phyloP scores from a whole-genome alignment of 2,888 invertebrate genomes.

The Acrobasis suavella region DNA sequence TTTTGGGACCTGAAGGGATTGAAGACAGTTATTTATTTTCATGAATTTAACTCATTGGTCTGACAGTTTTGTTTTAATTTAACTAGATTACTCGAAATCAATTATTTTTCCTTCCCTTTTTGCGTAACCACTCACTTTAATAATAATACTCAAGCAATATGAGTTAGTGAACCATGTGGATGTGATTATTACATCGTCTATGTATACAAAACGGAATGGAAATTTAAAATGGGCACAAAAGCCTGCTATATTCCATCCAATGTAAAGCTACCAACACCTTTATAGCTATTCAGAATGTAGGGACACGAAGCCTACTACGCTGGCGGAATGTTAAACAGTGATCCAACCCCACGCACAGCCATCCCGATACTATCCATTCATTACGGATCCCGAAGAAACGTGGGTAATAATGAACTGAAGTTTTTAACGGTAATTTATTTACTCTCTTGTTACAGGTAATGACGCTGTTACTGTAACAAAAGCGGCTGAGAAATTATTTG shows the following conservation, averaged over 20 bases:
- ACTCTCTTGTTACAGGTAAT: constrained; percentile 22
- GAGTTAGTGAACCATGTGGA: too few species aligned
- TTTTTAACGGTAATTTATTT: constrained; percentile 7
- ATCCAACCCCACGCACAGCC: constrained; percentile 46
- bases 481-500: background rate
- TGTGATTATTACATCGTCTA: background rate
- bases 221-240: background rate
- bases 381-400: constrained; percentile 14
- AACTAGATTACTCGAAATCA: too few species aligned
- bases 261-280: constrained; percentile 12
- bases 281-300: constrained; percentile 32
- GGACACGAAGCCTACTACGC: constrained; percentile 48
- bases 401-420: constrained; percentile 18
- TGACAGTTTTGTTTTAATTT: too few species aligned
- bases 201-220: background rate
- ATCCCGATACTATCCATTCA: constrained; percentile 14
- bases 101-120: too few species aligned
- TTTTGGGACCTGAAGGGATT: too few species aligned
- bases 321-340: constrained; percentile 60
- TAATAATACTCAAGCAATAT: too few species aligned
- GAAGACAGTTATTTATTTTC: too few species aligned
- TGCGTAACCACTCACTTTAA: too few species aligned
- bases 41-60: too few species aligned
- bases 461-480: background rate
- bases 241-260: background rate